A percentile compares a stretch with the other conserved stretches of the same genome.
Conservation (phyloP, 2,888 invertebrate genomes). For the Drosophila neonasuta region DNA sequence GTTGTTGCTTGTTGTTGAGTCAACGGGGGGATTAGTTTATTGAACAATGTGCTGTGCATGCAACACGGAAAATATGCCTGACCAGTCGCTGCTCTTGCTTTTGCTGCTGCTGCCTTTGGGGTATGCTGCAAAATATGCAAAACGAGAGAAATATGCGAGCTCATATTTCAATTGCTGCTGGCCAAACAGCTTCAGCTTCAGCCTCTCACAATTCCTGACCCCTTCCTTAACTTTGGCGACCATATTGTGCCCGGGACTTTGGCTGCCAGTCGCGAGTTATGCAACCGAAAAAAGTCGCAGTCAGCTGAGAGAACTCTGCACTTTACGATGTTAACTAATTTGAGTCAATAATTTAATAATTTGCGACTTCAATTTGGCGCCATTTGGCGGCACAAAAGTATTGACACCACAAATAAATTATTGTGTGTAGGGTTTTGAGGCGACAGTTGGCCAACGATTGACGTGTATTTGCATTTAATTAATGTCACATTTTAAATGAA, state of each 20-base stretch:
- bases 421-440: neutral
- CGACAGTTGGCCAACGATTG: neutral
- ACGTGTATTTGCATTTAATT: conserved; percentile 73
- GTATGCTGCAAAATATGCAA: conserved; percentile 37
- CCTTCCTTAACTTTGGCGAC: conserved; percentile 26
- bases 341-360: conserved; percentile 4
- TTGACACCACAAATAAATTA: too few species aligned
- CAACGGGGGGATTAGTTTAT: conserved; percentile 16
- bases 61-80: conserved; percentile 22
- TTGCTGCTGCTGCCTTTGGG: neutral
- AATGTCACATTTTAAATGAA: conserved; percentile 73
- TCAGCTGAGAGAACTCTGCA: too few species aligned
- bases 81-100: neutral
- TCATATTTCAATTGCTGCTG: conserved; percentile 25
- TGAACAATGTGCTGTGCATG: conserved; percentile 30
- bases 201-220: neutral
- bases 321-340: neutral
- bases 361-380: conserved; percentile 48
- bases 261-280: conserved; percentile 31
- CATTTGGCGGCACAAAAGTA: too few species aligned
- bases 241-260: conserved; percentile 17
- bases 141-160: conserved; percentile 32
- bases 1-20: conserved; percentile 3
- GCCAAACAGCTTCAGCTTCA: neutral
- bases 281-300: conserved; percentile 19